Evolutionary conservation across 2,888 invertebrate species (phyloP).

Genomic region (Acanthococcus lagerstroemiae): DNA sequence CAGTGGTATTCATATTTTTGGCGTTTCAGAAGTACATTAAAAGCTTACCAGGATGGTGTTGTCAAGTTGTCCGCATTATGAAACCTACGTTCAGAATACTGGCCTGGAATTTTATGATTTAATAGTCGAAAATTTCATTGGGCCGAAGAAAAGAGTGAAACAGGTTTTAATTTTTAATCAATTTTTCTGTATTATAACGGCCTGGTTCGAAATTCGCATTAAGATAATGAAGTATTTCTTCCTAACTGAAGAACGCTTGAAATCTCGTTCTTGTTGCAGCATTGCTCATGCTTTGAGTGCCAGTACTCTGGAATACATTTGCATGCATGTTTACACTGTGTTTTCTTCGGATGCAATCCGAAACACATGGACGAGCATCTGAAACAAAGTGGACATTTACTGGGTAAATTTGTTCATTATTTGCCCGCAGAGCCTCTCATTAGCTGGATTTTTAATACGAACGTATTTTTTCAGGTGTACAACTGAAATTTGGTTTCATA

Average conservation of each 20-base stretch:
- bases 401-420: slow-evolving; percentile 51
- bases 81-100: slow-evolving; percentile 2
- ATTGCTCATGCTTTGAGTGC: slow-evolving; percentile 60
- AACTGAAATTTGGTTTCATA: slow-evolving; percentile 77
- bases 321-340: slow-evolving; percentile 79
- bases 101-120: slow-evolving; percentile 20
- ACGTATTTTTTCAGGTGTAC: slow-evolving; percentile 65
- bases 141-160: slow-evolving; percentile 18
- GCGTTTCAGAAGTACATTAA: no score
- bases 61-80: slow-evolving; percentile 20
- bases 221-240: no score
- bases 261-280: no score
- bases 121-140: slow-evolving; percentile 22
- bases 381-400: slow-evolving; percentile 65
- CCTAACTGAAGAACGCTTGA: no score
- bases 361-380: slow-evolving; percentile 81
- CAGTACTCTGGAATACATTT: slow-evolving; percentile 66
- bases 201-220: no score
- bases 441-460: no score
- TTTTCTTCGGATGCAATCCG: slow-evolving; percentile 77
- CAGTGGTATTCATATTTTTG: no score
- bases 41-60: not conserved
- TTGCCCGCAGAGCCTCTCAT: not conserved
- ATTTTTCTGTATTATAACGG: not conserved
- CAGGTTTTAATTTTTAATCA: slow-evolving; percentile 8